These are phyloP conservation scores for Albula glossodonta DNA, from an alignment of 2,113 vertebrate species.

Conservation along the genomic window DNA sequence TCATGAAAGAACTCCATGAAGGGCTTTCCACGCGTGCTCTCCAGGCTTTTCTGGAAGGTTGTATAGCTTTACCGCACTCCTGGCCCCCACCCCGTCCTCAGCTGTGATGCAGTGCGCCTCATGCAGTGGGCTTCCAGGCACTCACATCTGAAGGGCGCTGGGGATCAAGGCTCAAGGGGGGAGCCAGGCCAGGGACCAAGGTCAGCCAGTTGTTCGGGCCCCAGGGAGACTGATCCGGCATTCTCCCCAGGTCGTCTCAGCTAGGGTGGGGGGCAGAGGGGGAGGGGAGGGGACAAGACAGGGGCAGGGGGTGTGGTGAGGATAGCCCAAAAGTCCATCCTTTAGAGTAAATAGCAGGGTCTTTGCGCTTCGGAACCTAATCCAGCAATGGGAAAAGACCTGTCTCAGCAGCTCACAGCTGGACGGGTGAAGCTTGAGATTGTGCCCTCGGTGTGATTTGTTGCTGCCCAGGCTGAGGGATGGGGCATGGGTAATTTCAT, in stretches of 20 bases:
- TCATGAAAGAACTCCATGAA: background rate
- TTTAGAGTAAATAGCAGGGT: conserved; percentile 59
- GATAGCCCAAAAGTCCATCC: conserved; percentile 59
- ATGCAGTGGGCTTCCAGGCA: background rate
- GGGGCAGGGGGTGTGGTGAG: conserved; percentile 59
- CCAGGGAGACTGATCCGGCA: background rate
- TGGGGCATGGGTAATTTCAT: conserved; percentile 28
- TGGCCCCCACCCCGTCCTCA: background rate
- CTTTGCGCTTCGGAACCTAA: conserved; percentile 68
- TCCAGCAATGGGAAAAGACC: conserved; percentile 64
- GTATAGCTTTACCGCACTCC: background rate
- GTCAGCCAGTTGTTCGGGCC: conserved; percentile 6
- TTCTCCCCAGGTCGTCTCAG: background rate
- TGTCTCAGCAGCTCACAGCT: conserved; percentile 48
- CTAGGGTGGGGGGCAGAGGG: conserved; percentile 55
- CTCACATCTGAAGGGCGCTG: background rate
- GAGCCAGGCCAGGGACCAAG: background rate
- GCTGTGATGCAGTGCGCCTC: background rate
- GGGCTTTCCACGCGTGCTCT: background rate
- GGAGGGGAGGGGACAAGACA: conserved; percentile 38
- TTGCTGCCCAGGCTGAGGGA: conserved; percentile 35
- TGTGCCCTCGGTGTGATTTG: background rate
- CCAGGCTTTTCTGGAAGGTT: background rate
- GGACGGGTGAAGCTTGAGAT: conserved; percentile 41
- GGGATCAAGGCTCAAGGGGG: background rate